phyloP scores from a whole-genome alignment of 2,888 invertebrate species.

The Parascotia fuliginaria region DNA sequence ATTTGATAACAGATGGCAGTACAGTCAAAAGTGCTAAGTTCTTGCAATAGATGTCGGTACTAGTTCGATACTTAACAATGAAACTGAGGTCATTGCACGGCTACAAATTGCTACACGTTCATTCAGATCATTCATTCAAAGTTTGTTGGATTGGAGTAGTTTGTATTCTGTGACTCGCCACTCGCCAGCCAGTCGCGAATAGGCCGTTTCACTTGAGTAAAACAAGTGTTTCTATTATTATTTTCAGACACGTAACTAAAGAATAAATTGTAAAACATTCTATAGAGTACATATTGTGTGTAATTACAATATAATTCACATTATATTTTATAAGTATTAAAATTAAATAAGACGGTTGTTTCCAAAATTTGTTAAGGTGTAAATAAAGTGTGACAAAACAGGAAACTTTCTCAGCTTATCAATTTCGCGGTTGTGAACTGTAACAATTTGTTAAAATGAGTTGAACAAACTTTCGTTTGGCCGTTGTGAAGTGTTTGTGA shows the following conservation, averaged over 20 bases:
- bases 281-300: not conserved
- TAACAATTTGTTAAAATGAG: constrained; percentile 71
- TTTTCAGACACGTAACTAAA: constrained; percentile 15
- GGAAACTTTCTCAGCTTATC: constrained; percentile 73
- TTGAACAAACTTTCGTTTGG: constrained; percentile 64
- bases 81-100: constrained; percentile 27
- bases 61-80: not conserved
- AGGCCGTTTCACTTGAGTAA: constrained; percentile 38
- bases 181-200: too few relatives aligned
- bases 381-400: constrained; percentile 70
- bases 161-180: constrained; percentile 26
- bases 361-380: constrained; percentile 45
- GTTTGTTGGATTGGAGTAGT: constrained; percentile 18
- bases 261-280: constrained; percentile 5
- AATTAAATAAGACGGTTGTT: constrained; percentile 16
- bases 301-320: not conserved
- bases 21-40: not conserved
- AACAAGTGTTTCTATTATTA: constrained; percentile 51
- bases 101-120: constrained; percentile 12
- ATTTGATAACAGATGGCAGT: constrained; percentile 36
- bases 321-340: not conserved
- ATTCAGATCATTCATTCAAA: constrained; percentile 38
- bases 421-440: constrained; percentile 68
- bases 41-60: constrained; percentile 48
- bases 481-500: constrained; percentile 35